Percentiles rank a stretch among this genome's conserved stretches.
Evolutionary conservation across 1,140 invertebrate genomes (phyloP).

Genomic region (Lycorma delicatula): DNA sequence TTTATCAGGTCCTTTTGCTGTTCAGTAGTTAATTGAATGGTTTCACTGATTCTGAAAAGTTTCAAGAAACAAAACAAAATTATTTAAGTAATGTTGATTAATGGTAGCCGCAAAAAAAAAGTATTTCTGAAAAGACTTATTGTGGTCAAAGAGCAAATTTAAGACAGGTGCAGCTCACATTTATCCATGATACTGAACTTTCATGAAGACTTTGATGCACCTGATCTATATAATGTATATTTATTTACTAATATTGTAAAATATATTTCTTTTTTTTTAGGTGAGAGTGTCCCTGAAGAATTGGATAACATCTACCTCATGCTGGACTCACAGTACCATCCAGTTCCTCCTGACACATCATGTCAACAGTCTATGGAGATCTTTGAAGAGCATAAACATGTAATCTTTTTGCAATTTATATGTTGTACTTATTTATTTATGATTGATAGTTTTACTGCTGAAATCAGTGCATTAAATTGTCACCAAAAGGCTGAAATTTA

Average conservation of each 20-base stretch:
- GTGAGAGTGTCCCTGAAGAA: constrained; percentile 4
- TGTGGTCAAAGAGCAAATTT: too few species aligned
- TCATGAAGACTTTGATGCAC: neutral
- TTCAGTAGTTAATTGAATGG: too few species aligned
- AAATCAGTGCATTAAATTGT: neutral
- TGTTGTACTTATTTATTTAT: neutral
- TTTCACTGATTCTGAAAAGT: too few species aligned
- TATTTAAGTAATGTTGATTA: too few species aligned
- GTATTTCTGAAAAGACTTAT: too few species aligned
- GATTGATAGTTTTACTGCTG: neutral
- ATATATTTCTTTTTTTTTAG: constrained; percentile 7
- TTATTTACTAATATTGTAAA: neutral
- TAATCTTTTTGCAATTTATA: constrained; percentile 34
- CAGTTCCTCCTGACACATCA: constrained; percentile 65
- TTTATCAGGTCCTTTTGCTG: too few species aligned
- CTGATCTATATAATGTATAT: neutral
- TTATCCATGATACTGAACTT: neutral
- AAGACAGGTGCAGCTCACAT: too few species aligned
- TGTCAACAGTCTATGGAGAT: constrained; percentile 70
- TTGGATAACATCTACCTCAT: constrained; percentile 23
- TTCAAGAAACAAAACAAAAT: too few species aligned
- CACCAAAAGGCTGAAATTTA: neutral
- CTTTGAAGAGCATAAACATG: constrained; percentile 76
- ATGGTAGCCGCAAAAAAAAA: too few species aligned
- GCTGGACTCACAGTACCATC: constrained; percentile 66